Evolutionary conservation across 2,888 invertebrate genomes (phyloP).

Genomic region (Apomyelois bistriatella): DNA sequence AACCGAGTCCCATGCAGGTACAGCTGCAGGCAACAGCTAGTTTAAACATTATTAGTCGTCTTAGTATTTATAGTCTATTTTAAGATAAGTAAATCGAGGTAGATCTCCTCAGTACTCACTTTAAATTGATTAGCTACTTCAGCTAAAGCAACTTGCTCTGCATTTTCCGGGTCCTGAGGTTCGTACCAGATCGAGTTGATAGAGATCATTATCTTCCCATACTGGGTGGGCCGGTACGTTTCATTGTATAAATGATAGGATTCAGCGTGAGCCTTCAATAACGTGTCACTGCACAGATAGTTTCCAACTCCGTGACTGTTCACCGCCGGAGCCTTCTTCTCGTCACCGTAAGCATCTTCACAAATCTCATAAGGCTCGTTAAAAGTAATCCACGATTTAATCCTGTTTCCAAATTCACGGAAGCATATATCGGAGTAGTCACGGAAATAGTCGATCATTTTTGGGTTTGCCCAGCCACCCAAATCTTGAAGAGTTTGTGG

Average conservation of each 20-base stretch:
- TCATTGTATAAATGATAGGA: constrained; percentile 82
- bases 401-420: constrained; percentile 76
- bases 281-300: constrained; percentile 82
- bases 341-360: constrained; percentile 75
- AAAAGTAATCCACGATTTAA: constrained; percentile 84
- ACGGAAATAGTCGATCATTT: constrained; percentile 74
- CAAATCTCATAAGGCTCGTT: constrained; percentile 83
- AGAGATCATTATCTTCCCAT: constrained; percentile 77
- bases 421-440: constrained; percentile 79
- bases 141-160: constrained; percentile 64
- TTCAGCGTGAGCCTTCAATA: constrained; percentile 84
- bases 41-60: too few relatives aligned
- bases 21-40: too few relatives aligned
- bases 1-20: too few relatives aligned
- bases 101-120: constrained; percentile 34
- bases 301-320: constrained; percentile 79
- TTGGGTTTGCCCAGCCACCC: constrained; percentile 78
- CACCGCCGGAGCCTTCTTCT: constrained; percentile 73
- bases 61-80: too few relatives aligned
- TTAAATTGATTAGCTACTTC: constrained; percentile 76
- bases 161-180: constrained; percentile 60
- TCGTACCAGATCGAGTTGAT: constrained; percentile 78
- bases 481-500: constrained; percentile 80
- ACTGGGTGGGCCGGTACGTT: constrained; percentile 76
- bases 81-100: too few relatives aligned